These are phyloP conservation scores for Polyommatus iphigenia DNA, from an alignment of 2,888 invertebrate genomes.

Conservation along the genomic window DNA sequence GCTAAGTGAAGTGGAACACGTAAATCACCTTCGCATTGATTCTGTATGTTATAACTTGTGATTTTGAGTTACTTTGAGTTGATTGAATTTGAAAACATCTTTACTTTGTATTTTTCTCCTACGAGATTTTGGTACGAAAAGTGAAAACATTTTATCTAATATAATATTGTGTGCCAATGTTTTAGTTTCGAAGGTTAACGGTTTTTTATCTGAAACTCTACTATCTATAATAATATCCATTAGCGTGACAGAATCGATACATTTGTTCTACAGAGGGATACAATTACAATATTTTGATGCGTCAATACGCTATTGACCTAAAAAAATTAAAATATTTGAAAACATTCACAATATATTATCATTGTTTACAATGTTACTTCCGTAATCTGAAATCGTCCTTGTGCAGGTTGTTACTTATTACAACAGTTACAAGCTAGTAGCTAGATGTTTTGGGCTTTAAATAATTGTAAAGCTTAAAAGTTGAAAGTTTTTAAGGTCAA, in stretches of 20 bases:
- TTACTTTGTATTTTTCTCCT: neutral
- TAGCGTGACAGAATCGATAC: conserved; percentile 12
- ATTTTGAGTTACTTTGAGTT: too few relatives aligned
- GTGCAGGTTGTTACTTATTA: neutral
- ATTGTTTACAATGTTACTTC: neutral
- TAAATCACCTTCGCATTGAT: too few relatives aligned
- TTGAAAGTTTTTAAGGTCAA: too few relatives aligned
- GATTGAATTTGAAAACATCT: too few relatives aligned
- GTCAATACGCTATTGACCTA: conserved; percentile 6
- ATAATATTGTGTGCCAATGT: neutral
- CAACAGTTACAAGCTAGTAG: neutral
- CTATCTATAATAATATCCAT: conserved; percentile 9
- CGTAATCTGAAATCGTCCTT: neutral
- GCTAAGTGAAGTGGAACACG: too few relatives aligned
- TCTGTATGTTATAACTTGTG: too few relatives aligned
- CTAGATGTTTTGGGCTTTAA: neutral
- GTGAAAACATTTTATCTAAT: neutral
- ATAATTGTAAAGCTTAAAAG: too few relatives aligned
- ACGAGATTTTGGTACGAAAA: neutral
- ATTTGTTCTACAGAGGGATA: conserved; percentile 4
- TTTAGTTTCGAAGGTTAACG: neutral
- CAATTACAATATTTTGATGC: conserved; percentile 3
- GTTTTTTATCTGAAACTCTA: conserved; percentile 17
- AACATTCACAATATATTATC: neutral
- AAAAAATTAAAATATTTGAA: neutral